Conservation (phyloP, 2,113 vertebrate genomes). For the Pedionomus torquatus region DNA sequence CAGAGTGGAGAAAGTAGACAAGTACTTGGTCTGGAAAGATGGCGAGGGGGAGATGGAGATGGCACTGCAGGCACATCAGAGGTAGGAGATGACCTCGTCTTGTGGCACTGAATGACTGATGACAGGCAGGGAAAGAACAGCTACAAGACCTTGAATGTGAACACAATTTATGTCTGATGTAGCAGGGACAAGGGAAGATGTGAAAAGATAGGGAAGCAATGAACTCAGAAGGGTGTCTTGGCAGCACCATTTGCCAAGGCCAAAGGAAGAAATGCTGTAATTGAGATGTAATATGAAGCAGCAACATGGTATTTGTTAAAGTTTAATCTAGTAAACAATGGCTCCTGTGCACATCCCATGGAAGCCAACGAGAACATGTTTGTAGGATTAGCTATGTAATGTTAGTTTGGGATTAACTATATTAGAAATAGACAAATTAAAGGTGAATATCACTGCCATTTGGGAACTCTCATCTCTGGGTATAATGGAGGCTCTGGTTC, state of each 20-base stretch:
- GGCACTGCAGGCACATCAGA: background rate
- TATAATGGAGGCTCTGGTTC: background rate
- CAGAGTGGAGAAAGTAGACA: background rate
- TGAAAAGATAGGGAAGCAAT: background rate
- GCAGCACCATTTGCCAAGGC: background rate
- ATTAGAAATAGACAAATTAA: background rate
- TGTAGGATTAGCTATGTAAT: background rate
- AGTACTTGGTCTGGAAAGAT: background rate
- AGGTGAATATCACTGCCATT: background rate
- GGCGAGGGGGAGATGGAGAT: background rate
- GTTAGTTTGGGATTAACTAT: background rate
- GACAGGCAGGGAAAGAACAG: background rate
- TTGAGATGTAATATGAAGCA: background rate
- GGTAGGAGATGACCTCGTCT: background rate
- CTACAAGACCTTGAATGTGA: background rate
- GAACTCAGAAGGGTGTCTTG: background rate
- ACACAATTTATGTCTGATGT: background rate
- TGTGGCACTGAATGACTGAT: background rate
- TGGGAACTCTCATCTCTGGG: background rate
- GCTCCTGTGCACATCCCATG: background rate
- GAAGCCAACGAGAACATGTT: background rate
- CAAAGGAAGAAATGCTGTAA: background rate
- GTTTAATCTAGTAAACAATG: background rate
- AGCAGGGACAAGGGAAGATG: background rate
- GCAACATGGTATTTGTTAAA: background rate